Base-by-base conservation (phyloP, 2,888 invertebrate genomes). In the Eurytoma californica region DNA sequence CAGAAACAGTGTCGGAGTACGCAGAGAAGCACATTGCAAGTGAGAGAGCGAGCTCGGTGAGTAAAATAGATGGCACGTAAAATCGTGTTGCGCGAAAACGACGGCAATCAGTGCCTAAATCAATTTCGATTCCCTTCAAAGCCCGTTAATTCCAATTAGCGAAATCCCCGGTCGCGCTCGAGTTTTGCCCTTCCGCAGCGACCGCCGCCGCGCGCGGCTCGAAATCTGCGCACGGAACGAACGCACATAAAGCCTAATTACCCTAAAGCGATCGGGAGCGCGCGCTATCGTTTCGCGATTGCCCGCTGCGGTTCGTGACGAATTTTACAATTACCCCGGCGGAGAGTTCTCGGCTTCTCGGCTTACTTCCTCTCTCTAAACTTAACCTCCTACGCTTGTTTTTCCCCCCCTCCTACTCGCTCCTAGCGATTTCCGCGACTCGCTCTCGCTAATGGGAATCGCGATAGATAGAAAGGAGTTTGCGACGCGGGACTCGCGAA, bases 141-240 rank as follows among this genome's bases (percentile, higher is more conserved):
- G 84, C 84, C 84, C 86, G 86, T 86, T 87, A 87, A 88, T 87
- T 85, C 86, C 84, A 85, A 87, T 87, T 86, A 88, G 85, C 80
- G 80, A 85, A 86, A 86, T 86, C 85, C 80, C 80, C 83, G 82
- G 79, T 79, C 58, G 28, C 18, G 18, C 47, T 63, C 79, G 65
- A 73, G 76, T 82, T 82, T 78, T 76, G 47, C 63, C 66, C 65
- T 69, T 55, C 60, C 49, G 20, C 24, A 7, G 13, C 12, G 12
- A 5, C 12, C 20, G 13, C 65, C 47, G 16, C 47, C 49, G 14
- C 61, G 2, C 24, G 12, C 24, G 63, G 51, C 57, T 47, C 16
- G 67, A 72, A 67, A 77, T 68, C 57, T 57, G 67, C 24, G 30
- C n/a, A 65, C 63, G 49, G 39, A 57, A 69, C 74, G 47, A 69